Conservation (phyloP, 37 sponge, comb jelly and placozoan genomes). For the Spongia lamella region DNA sequence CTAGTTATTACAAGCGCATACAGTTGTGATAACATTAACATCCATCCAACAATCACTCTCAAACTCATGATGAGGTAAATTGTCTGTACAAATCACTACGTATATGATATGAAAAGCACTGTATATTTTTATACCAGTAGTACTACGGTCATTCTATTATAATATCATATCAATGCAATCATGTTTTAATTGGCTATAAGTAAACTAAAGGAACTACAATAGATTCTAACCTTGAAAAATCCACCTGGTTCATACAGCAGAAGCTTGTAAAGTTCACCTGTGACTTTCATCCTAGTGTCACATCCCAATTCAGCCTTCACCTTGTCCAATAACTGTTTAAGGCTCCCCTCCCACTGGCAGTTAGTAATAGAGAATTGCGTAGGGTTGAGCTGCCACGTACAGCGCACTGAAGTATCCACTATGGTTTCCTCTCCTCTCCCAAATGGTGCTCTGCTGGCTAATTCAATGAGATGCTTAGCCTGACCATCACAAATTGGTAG, state of each 20-base stretch:
- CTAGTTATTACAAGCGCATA: too few species aligned
- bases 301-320: slow-evolving; percentile 27
- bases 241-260: slow-evolving; percentile 28
- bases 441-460: slow-evolving; percentile 11
- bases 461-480: background rate
- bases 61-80: too few species aligned
- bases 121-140: too few species aligned
- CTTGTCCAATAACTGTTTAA: background rate
- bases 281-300: background rate
- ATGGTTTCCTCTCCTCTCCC: slow-evolving; percentile 29
- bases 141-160: too few species aligned
- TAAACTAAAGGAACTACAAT: too few species aligned
- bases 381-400: slow-evolving; percentile 29
- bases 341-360: slow-evolving; percentile 3
- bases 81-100: too few species aligned
- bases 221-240: slow-evolving; percentile 20
- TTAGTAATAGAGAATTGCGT: slow-evolving; percentile 16
- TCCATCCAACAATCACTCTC: too few species aligned
- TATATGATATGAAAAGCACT: too few species aligned
- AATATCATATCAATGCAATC: too few species aligned
- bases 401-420: slow-evolving; percentile 1
- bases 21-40: too few species aligned
- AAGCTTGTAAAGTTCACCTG: slow-evolving; percentile 35
- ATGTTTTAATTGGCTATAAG: too few species aligned
- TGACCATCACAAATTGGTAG: background rate